A percentile compares a stretch with the other conserved stretches of the same genome.
phyloP scores from a whole-genome alignment of 2,113 vertebrate genomes.

The Aphelocoma coerulescens region DNA sequence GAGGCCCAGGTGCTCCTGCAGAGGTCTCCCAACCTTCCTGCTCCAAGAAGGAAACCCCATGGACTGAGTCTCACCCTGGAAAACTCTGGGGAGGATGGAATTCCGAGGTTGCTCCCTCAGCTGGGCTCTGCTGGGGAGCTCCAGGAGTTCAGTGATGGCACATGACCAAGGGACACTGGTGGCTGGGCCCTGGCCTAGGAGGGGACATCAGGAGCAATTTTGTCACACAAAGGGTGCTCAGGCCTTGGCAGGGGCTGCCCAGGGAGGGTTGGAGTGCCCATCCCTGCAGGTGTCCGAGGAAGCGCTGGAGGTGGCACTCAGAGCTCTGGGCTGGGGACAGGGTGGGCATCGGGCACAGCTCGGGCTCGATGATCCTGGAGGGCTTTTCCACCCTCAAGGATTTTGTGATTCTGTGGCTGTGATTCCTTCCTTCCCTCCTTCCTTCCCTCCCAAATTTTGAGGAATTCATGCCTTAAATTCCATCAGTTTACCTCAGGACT shows the following conservation, averaged over 20 bases:
- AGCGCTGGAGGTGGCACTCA: not conserved
- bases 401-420: not conserved
- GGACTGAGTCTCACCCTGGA: not conserved
- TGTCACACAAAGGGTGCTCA: not conserved
- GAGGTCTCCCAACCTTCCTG: not conserved
- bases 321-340: not conserved
- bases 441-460: accelerated
- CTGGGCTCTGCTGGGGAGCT: not conserved
- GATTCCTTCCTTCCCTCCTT: not conserved
- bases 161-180: not conserved
- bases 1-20: too few relatives aligned
- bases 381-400: not conserved
- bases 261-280: not conserved
- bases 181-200: not conserved
- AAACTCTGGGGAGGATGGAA: not conserved
- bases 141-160: not conserved
- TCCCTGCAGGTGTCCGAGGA: not conserved
- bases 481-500: not conserved
- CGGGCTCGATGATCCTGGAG: accelerated
- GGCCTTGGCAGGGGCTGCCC: not conserved
- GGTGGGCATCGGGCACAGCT: not conserved
- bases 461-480: not conserved
- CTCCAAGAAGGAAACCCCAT: not conserved
- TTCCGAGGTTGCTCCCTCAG: accelerated
- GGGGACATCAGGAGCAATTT: not conserved